These are phyloP conservation scores for Phania funesta DNA, from an alignment of 2,888 invertebrate species.

Conservation along the genomic window DNA sequence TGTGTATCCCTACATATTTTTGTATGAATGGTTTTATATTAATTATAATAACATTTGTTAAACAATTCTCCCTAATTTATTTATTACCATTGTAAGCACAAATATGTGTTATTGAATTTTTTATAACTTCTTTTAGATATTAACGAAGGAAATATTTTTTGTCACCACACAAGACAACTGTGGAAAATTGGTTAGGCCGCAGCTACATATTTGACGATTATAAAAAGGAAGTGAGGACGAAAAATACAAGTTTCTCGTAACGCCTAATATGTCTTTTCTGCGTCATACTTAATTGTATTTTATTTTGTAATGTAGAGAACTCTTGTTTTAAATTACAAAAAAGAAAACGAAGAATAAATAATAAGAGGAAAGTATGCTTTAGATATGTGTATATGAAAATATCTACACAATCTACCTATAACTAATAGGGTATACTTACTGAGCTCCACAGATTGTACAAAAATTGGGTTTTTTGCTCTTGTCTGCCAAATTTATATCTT, in stretches of 20 bases:
- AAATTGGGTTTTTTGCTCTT: constrained; percentile 53
- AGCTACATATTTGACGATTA: not conserved
- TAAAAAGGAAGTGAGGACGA: not conserved
- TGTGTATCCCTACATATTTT: too few species aligned
- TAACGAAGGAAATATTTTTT: constrained; percentile 18
- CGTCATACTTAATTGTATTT: not conserved
- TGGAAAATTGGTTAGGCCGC: not conserved
- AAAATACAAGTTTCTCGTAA: not conserved
- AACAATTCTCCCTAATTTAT: too few species aligned
- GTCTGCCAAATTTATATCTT: constrained; percentile 58
- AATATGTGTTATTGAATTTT: not conserved
- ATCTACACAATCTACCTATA: constrained; percentile 27
- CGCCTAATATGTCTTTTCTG: not conserved
- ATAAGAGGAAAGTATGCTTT: not conserved
- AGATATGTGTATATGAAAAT: constrained; percentile 32
- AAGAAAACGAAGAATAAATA: not conserved
- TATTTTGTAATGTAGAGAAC: not conserved
- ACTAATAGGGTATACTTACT: constrained; percentile 42
- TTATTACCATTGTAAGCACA: not conserved
- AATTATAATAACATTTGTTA: too few species aligned
- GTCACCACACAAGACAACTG: not conserved
- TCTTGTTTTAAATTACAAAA: not conserved
- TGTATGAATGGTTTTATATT: too few species aligned
- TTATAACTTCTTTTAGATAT: constrained; percentile 46
- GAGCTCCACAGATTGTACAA: constrained; percentile 20